These are phyloP conservation scores for Phrynocephalus forsythii DNA, from an alignment of 2,797 vertebrate genomes.

Conservation along the genomic window DNA sequence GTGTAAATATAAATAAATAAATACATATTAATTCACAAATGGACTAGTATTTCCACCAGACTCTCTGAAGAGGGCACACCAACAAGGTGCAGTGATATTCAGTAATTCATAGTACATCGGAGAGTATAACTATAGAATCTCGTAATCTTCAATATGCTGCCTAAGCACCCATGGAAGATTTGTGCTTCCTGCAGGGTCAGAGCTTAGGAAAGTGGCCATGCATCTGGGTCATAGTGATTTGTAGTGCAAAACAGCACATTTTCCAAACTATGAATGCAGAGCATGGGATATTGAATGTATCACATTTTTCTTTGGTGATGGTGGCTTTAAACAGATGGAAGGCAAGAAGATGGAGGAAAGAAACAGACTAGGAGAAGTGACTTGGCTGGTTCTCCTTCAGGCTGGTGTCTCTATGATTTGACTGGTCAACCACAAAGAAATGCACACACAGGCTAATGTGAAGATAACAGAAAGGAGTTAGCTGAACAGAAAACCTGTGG, in stretches of 20 bases:
- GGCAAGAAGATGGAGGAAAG: not conserved
- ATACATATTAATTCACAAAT: not conserved
- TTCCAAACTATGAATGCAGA: not conserved
- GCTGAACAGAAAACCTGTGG: slow-evolving; percentile 49
- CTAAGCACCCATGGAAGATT: not conserved
- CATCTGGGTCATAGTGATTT: no score
- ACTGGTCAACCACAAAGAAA: not conserved
- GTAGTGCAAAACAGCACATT: no score
- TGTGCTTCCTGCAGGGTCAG: not conserved
- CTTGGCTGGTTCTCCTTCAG: not conserved
- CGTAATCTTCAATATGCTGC: not conserved
- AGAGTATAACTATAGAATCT: not conserved
- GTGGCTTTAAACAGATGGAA: not conserved
- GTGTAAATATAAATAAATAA: no score
- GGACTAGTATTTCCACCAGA: not conserved
- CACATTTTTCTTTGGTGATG: not conserved
- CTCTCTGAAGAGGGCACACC: not conserved
- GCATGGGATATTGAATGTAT: not conserved
- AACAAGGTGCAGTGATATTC: not conserved
- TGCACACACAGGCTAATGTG: not conserved
- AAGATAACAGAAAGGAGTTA: not conserved
- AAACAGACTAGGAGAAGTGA: not conserved
- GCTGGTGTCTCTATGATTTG: not conserved
- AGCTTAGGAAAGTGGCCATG: no score
- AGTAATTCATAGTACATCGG: not conserved